Base-by-base conservation (phyloP, 37 sponge, comb jelly and placozoan genomes). In the Ianthella basta region DNA sequence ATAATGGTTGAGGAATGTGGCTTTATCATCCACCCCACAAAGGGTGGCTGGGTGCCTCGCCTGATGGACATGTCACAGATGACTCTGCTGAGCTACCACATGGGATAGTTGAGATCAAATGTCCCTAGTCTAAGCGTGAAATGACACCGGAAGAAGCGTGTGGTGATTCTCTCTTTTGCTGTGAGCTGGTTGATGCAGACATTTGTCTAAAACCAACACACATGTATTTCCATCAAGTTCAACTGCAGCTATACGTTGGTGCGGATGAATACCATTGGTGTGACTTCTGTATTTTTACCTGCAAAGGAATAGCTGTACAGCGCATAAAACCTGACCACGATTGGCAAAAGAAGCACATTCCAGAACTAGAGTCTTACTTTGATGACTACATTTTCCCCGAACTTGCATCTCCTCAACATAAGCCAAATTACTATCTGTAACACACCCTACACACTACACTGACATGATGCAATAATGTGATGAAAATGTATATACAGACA, bases 51-150 rank as follows among this genome's bases (percentile, higher is more conserved):
- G 91, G 91, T 50, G 86, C 86, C 21, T 83, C 86, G 14, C 91
- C 91, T 25, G 91, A 90, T 86, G 86, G 83, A 24, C 25, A 55
- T 27, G 91, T 90, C 18, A 29, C n/a, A 59, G 91, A 90, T 68
- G 1, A 2, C 4, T 14, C 30, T 32, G 33, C 38, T 54, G 34
- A 13, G 23, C 32, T 55, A 59, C 18, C 59, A 57, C n/a, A n/a
- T 37, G 86, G 83, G 25, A 27, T 90, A 54, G 30, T 82, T 23
- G 91, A 90, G 56, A 60, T 87, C 72, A 91, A 91, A 44, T 87
- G 84, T 65, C 91, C 91, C 24, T 87, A 85, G 38, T 30, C 64
- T 19, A 69, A 80, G 37, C 50, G 67, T 57, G 44, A 84, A 60
- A 37, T 41, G 8, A 79, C 82, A 20, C 87, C 88, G 19, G 37